Percentiles rank a stretch among this genome's conserved stretches.
phyloP scores from a whole-genome alignment of 2,888 invertebrate species.

The Zeuzera pyrina region DNA sequence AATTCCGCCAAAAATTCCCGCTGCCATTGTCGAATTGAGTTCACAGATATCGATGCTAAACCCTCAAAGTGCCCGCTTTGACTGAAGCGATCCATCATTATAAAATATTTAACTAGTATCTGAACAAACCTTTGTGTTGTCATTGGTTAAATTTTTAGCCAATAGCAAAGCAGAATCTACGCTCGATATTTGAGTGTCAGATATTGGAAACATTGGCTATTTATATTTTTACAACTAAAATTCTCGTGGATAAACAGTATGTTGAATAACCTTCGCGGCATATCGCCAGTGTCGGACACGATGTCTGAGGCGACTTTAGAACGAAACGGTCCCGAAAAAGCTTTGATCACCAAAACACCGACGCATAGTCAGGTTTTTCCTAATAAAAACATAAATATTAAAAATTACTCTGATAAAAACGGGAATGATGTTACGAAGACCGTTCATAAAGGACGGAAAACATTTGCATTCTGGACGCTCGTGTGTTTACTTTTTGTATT shows the following conservation, averaged over 20 bases:
- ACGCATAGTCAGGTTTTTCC: constrained; percentile 39
- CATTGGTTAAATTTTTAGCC: constrained; percentile 29
- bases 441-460: constrained; percentile 66
- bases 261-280: constrained; percentile 43
- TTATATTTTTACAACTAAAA: background rate
- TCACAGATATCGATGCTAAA: too few species aligned
- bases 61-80: too few species aligned
- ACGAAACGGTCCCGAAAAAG: constrained; percentile 54
- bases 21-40: too few species aligned
- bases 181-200: constrained; percentile 59
- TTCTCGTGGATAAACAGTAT: too few species aligned
- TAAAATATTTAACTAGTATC: constrained; percentile 3
- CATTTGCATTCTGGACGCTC: constrained; percentile 86
- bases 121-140: background rate
- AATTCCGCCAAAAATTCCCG: too few species aligned
- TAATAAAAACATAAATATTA: constrained; percentile 31
- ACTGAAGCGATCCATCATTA: background rate
- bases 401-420: constrained; percentile 60
- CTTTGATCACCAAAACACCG: constrained; percentile 49
- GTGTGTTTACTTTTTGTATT: constrained; percentile 79
- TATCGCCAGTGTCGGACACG: constrained; percentile 53
- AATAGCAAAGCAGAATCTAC: constrained; percentile 29
- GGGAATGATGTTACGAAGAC: constrained; percentile 56
- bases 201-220: constrained; percentile 5
- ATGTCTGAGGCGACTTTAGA: constrained; percentile 58